These are phyloP conservation scores for Erethizon dorsatum DNA, from an alignment of 2,797 vertebrate species.

Conservation along the genomic window DNA sequence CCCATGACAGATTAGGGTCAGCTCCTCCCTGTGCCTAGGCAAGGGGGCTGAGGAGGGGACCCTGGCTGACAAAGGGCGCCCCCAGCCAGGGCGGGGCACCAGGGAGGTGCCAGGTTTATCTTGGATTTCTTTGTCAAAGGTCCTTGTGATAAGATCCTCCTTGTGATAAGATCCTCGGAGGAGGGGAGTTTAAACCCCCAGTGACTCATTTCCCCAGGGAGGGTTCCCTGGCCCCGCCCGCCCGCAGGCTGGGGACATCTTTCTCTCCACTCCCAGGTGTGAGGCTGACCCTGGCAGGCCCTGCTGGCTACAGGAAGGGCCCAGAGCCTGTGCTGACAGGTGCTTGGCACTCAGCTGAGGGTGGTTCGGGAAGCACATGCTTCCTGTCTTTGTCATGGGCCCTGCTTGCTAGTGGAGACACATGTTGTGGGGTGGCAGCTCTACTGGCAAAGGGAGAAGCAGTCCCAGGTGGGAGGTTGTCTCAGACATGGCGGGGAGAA, in stretches of 20 bases:
- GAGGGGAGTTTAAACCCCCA: no score
- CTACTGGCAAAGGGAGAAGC: not conserved
- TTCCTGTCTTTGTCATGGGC: conserved; percentile 33
- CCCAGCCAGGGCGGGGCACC: not conserved
- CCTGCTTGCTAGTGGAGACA: not conserved
- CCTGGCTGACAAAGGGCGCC: not conserved
- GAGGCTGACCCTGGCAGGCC: not conserved
- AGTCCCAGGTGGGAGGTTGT: not conserved
- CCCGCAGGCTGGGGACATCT: rapidly evolving
- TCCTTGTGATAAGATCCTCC: no score
- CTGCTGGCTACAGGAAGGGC: not conserved
- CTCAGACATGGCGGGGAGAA: not conserved
- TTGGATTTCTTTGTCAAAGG: not conserved
- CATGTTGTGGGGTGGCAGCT: not conserved
- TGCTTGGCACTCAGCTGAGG: not conserved
- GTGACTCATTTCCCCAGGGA: not conserved
- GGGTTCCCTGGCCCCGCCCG: rapidly evolving
- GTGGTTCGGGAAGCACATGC: not conserved
- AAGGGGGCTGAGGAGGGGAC: not conserved
- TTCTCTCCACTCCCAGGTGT: not conserved
- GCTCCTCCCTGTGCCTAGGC: not conserved
- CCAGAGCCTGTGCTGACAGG: not conserved
- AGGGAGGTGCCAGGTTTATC: no score
- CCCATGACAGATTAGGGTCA: not conserved
- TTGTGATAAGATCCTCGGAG: not conserved